These are phyloP conservation scores for Petrophora chlorosata DNA, from an alignment of 2,888 invertebrate genomes.

Conservation along the genomic window DNA sequence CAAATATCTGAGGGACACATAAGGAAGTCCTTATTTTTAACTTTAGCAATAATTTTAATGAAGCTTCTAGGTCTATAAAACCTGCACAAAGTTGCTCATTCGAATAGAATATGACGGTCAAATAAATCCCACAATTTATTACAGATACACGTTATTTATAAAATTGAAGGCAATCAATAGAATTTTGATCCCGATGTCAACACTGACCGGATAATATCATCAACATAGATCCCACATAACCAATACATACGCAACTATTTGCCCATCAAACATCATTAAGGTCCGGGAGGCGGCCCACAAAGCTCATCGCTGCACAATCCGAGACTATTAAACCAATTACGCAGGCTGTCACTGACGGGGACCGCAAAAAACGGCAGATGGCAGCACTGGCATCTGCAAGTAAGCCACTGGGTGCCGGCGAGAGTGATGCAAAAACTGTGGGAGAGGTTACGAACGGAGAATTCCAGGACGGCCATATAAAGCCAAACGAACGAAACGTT, in stretches of 20 bases:
- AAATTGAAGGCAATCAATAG: too few relatives aligned
- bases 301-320: slow-evolving; percentile 35
- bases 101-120: too few relatives aligned
- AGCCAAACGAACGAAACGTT: neutral
- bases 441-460: slow-evolving; percentile 35
- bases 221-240: neutral
- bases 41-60: too few relatives aligned
- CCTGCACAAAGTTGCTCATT: too few relatives aligned
- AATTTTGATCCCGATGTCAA: too few relatives aligned
- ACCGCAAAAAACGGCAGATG: slow-evolving; percentile 46
- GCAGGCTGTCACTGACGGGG: slow-evolving; percentile 39
- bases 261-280: slow-evolving; percentile 28
- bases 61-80: too few relatives aligned
- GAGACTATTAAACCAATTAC: slow-evolving; percentile 62
- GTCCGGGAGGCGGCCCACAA: slow-evolving; percentile 56
- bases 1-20: too few relatives aligned
- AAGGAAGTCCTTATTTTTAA: too few relatives aligned
- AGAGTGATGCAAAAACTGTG: slow-evolving; percentile 47
- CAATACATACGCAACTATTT: neutral
- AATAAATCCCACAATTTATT: too few relatives aligned
- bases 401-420: slow-evolving; percentile 51
- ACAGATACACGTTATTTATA: too few relatives aligned
- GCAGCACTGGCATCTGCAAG: slow-evolving; percentile 38
- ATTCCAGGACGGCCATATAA: slow-evolving; percentile 17
- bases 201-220: too few relatives aligned